These are phyloP conservation scores for Sylvilagus bachmani DNA, from an alignment of 2,113 vertebrate genomes.

Conservation along the genomic window DNA sequence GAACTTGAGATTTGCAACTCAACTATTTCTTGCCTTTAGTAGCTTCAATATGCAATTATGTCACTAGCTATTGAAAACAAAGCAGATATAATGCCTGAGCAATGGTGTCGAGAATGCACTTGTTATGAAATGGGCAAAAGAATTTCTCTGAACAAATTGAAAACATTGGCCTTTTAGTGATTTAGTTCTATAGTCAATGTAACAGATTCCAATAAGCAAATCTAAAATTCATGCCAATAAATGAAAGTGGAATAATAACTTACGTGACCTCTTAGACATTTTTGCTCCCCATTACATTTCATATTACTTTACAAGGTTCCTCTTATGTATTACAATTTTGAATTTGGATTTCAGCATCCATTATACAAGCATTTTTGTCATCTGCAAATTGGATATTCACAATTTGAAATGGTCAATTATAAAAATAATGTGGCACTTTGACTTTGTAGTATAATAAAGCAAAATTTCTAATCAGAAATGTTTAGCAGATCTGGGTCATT, in stretches of 20 bases:
- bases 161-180: background rate
- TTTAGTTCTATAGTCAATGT: background rate
- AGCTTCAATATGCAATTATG: background rate
- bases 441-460: background rate
- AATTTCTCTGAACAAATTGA: background rate
- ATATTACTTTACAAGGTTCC: background rate
- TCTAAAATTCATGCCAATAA: background rate
- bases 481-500: background rate
- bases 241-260: background rate
- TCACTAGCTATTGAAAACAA: background rate
- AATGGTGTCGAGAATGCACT: background rate
- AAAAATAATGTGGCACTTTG: background rate
- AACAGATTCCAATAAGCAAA: background rate
- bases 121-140: background rate
- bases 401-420: background rate
- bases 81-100: background rate
- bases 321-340: background rate
- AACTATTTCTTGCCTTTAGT: background rate
- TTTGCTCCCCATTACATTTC: background rate
- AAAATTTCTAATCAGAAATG: background rate
- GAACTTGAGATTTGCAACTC: background rate
- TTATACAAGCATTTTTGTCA: background rate
- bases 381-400: background rate
- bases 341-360: background rate
- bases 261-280: background rate